Conservation (phyloP, 2,113 vertebrate genomes). For the Proteles cristata region DNA sequence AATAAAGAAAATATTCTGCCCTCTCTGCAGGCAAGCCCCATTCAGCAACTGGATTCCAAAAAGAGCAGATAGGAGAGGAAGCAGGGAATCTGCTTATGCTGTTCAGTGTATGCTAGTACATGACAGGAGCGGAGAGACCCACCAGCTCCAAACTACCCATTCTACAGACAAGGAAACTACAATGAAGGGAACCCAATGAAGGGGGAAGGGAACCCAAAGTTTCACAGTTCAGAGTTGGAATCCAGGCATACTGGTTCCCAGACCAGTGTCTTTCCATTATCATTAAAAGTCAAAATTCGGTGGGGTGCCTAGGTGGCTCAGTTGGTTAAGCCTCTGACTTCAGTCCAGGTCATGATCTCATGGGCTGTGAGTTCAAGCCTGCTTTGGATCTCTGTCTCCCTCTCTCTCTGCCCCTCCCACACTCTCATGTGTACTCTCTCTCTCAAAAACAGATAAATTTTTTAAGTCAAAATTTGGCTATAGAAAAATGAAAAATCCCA, state of each 20-base stretch:
- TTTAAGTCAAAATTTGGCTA: slow-evolving; percentile 2
- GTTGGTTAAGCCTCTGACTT: too few species aligned
- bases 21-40: background rate
- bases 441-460: too few species aligned
- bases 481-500: slow-evolving; percentile 64
- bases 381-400: too few species aligned
- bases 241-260: background rate
- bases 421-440: too few species aligned
- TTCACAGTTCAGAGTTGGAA: background rate
- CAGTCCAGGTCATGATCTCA: too few species aligned
- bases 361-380: too few species aligned
- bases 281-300: slow-evolving; percentile 6
- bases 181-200: background rate
- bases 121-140: background rate
- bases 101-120: background rate
- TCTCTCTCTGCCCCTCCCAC: too few species aligned
- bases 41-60: background rate
- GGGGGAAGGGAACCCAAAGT: background rate
- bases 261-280: background rate
- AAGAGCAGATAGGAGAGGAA: background rate
- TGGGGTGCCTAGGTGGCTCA: too few species aligned
- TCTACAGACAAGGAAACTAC: slow-evolving; percentile 8
- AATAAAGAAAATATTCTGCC: slow-evolving; percentile 31
- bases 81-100: background rate
- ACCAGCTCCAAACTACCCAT: background rate